Percentiles rank a stretch among this genome's conserved stretches.
Conservation (phyloP, 2,113 vertebrate genomes). For the Axis porcinus region DNA sequence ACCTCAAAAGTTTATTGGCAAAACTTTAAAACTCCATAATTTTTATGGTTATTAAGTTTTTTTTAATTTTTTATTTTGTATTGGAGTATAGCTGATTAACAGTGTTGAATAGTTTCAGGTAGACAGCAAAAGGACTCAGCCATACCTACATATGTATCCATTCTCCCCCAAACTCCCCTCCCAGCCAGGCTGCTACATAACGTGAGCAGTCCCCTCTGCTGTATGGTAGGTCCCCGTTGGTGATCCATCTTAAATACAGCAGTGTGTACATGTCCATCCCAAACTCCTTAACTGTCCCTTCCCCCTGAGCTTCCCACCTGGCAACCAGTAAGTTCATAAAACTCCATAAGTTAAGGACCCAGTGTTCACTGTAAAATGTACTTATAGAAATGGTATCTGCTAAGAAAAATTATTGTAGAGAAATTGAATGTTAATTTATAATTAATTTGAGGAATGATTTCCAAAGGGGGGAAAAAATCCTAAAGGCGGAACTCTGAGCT, state of each 20-base stretch:
- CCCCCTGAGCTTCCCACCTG: not conserved
- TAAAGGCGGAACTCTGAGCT: not conserved
- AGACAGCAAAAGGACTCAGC: not conserved
- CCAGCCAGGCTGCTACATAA: not conserved
- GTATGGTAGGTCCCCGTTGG: not conserved
- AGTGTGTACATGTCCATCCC: not conserved
- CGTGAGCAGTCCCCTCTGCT: not conserved
- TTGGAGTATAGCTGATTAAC: not conserved
- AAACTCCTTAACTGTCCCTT: not conserved
- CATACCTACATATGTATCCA: not conserved
- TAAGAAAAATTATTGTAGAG: not conserved
- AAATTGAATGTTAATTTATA: not conserved
- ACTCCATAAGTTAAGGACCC: not conserved
- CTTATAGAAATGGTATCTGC: not conserved
- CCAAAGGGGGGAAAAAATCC: not conserved
- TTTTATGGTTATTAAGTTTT: not conserved
- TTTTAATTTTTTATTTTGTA: not conserved
- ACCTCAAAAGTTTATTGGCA: not conserved
- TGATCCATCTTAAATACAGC: not conserved
- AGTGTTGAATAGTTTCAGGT: not conserved
- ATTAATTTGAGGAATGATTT: not conserved
- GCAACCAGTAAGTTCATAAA: not conserved
- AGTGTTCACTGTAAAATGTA: not conserved
- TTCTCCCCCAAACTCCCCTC: not conserved
- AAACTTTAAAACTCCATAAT: not conserved